Base-by-base conservation (phyloP, 2,888 invertebrate genomes). In the Mythimna ferrago region DNA sequence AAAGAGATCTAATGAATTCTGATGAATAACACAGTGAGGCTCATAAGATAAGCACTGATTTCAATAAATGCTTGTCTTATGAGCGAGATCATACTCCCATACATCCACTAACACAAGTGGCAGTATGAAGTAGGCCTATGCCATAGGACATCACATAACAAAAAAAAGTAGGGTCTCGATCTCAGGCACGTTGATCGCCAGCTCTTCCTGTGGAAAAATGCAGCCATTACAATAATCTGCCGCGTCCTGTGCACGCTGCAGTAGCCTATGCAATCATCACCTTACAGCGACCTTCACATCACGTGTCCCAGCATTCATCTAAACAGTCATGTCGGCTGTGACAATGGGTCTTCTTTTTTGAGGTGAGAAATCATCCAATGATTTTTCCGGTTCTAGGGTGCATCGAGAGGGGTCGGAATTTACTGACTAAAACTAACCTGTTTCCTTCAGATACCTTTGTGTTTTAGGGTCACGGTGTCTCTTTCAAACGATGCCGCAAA, bases 231-330 rank as follows among this genome's bases (percentile, higher is more conserved):
- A 19, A 19, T 75, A 70, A 78, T 75, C 48, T 26, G 41, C 41
- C 51, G 61, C 32, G 62, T 75, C 75, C 75, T 78, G 60, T 56
- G 61, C 78, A 41, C 56, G 16, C 48, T 78, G 75, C 71, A 78
- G 61, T 75, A 56, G 48, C 35, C 44, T 44, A 26, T 73, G 77
- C 75, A 41, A 71, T 77, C 54, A 71, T 75, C 61, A 75, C 71
- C 78, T 71, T 41, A 54, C 44, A 32, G 54, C 14, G n/a, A 71
- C 32, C 71, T 71, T 51, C 53, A 38, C 21, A n/a, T 73, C 73
- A 32, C 73, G 14, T 57, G 21, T 21, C 26, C 48, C 7, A 57
- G 38, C 26, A 26, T 11, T n/a, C 21, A 32, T 51, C 10, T 26
- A 11, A 19, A 44, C 19, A 4, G 16, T 4, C n/a, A 11, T 21